Percentiles rank a stretch among this genome's conserved stretches.
Conservation (phyloP, 2,888 invertebrate genomes). For the Harpagoxenus sublaevis region DNA sequence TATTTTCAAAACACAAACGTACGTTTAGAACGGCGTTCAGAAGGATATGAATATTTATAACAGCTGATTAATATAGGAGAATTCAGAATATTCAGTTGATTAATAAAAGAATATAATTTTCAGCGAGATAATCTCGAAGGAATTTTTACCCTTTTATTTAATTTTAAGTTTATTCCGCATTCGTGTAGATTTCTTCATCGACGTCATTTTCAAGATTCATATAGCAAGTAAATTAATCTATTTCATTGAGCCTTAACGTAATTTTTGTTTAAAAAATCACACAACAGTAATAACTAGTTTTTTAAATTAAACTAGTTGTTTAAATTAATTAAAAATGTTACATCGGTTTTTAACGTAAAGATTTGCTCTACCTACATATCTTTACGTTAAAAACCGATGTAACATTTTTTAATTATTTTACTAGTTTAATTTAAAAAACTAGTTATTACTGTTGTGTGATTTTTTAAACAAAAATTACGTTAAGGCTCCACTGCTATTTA, state of each 20-base stretch:
- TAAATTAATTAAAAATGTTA: not conserved
- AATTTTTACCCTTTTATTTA: not conserved
- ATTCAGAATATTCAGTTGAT: conserved; percentile 23
- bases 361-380: not conserved
- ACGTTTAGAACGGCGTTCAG: not conserved
- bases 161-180: conserved; percentile 2
- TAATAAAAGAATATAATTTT: conserved; percentile 18
- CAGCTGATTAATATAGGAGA: not conserved
- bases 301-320: not conserved
- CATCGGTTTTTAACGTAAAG: not conserved
- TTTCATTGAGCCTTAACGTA: not conserved
- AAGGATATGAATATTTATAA: conserved; percentile 11
- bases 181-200: not conserved
- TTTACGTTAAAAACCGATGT: not conserved
- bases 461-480: not conserved
- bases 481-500: not conserved
- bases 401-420: not conserved
- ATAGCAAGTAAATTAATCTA: not conserved
- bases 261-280: not conserved
- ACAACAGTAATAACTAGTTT: not conserved
- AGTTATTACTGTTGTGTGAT: not conserved
- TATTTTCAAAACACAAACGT: conserved; percentile 15
- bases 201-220: not conserved
- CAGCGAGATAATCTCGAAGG: not conserved
- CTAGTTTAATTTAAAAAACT: not conserved